Conservation (phyloP, 2,888 invertebrate species). For the Baronia brevicornis region DNA sequence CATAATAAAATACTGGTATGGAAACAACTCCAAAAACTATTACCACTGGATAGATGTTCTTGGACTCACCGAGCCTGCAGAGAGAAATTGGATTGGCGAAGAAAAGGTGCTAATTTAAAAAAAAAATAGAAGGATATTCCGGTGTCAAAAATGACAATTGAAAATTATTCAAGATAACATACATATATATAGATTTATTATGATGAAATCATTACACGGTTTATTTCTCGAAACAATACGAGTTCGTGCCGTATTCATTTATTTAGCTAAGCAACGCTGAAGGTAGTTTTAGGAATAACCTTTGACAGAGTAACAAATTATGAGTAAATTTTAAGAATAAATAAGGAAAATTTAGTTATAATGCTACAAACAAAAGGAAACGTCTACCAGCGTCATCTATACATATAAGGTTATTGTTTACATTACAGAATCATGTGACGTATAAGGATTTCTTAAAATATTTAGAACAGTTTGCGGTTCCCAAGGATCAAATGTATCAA, state of each 20-base stretch:
- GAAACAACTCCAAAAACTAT: slow-evolving; percentile 82
- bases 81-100: slow-evolving; percentile 83
- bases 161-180: too few relatives aligned
- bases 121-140: too few relatives aligned
- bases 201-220: slow-evolving; percentile 4
- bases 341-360: slow-evolving; percentile 4
- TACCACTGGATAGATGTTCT: slow-evolving; percentile 82
- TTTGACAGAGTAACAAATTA: too few relatives aligned
- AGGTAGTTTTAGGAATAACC: too few relatives aligned
- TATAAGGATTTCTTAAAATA: slow-evolving; percentile 81
- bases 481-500: slow-evolving; percentile 62
- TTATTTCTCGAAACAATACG: slow-evolving; percentile 2
- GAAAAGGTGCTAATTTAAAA: slow-evolving; percentile 73
- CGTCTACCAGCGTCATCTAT: slow-evolving; percentile 1
- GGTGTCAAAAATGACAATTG: too few relatives aligned
- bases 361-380: too few relatives aligned
- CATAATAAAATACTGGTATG: slow-evolving; percentile 86
- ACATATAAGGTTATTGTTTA: slow-evolving; percentile 9
- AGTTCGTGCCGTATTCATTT: slow-evolving; percentile 6
- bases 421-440: slow-evolving; percentile 78
- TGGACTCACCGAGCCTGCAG: slow-evolving; percentile 81
- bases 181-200: too few relatives aligned
- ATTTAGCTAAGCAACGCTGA: neutral
- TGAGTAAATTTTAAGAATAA: too few relatives aligned
- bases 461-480: slow-evolving; percentile 77